Evolutionary conservation across 2,113 vertebrate genomes (phyloP), one percentile per base, ranked within the genome.

Genomic region (Ranitomeya variabilis): DNA sequence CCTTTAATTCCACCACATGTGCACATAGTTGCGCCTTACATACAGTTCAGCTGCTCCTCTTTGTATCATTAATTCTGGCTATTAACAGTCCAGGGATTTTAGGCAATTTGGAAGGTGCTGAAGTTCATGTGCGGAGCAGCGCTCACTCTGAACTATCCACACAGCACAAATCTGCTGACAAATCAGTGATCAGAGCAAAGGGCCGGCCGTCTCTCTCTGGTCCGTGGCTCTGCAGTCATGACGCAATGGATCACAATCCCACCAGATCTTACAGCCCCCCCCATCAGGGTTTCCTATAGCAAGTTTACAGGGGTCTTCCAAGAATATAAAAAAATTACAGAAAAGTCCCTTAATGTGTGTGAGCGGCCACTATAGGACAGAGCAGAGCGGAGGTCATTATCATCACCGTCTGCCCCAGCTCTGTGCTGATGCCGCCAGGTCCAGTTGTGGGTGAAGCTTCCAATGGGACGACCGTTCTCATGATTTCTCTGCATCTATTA

Each of bases 101-200:
- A 80, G 55, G 78, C 23, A 80, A 80, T 80, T 80, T 80, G 78
- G 31, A 80, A 80, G n/a, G 78, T n/a, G 59, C 2, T 59, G 78
- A 80, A 80, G 54, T 80, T 80, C 59, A 80, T 80, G 55, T 80
- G 78, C 78, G 21, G n/a, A 80, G 78, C 78, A 15, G 78, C 55
- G 54, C 55, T 57, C 54, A 16, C 31, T 23, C n/a, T 60, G 19
- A 76, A n/a, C 37, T 77, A 77, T 77, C 37, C 74, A 77, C 45
- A 23, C 21, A 51, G 77, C 51, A 57, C 31, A 79, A 57, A 79
- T 23, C 7, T 80, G 78, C 78, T 26, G 78, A 59, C 78, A 57
- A 23, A 80, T 80, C 52, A 26, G 7, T 57, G 78, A 62, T 52
- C 60, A 59, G 14, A 66, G 80, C 59, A 52, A 23, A 66, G n/a